phyloP scores from a whole-genome alignment of 2,797 vertebrate genomes.

The Taenioides sp. region DNA sequence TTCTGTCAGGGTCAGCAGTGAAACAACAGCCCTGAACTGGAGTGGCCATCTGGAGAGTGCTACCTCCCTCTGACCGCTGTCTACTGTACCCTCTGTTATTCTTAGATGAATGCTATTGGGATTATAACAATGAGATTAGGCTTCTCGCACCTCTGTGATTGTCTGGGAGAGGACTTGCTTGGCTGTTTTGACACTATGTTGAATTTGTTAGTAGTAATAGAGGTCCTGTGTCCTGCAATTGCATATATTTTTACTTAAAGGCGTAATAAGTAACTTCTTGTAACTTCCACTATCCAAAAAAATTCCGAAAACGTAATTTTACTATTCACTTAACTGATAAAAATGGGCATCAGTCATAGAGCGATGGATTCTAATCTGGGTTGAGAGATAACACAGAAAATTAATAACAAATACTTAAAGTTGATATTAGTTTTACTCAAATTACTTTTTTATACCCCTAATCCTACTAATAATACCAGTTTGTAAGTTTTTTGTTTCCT shows the following conservation, averaged over 20 bases:
- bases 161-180: not conserved
- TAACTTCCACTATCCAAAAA: too few species aligned
- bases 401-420: too few species aligned
- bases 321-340: not conserved
- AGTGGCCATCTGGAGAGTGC: slow-evolving; percentile 42
- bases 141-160: not conserved
- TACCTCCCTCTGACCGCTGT: not conserved
- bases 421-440: not conserved
- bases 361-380: not conserved
- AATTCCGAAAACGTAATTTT: not conserved
- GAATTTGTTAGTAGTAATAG: not conserved
- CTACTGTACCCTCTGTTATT: not conserved
- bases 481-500: not conserved
- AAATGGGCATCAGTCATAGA: not conserved
- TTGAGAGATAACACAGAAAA: not conserved
- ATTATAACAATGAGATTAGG: not conserved
- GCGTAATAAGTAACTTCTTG: too few species aligned
- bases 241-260: not conserved
- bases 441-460: not conserved
- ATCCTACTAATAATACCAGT: too few species aligned
- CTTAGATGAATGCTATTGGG: not conserved
- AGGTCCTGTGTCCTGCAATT: not conserved
- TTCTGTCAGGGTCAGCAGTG: slow-evolving; percentile 18
- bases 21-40: slow-evolving; percentile 40
- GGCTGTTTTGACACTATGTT: not conserved